A percentile compares a stretch with the other conserved stretches of the same genome.
Evolutionary conservation across 2,113 vertebrate genomes (phyloP).

Genomic region (Sclerurus mexicanus): DNA sequence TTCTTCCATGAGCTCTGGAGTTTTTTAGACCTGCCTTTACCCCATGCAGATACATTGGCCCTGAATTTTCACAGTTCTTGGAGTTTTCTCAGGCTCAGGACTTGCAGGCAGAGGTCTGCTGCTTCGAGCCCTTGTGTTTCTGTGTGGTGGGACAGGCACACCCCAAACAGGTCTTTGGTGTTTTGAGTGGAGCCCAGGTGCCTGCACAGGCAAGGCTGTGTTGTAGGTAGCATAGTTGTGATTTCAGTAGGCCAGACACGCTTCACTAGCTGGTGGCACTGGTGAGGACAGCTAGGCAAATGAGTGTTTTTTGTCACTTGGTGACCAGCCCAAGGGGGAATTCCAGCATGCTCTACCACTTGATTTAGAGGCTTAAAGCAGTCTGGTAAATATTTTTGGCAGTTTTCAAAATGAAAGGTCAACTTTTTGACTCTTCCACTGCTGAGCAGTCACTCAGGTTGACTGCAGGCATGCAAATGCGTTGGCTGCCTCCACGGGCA

Average conservation of each 20-base stretch:
- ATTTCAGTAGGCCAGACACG: neutral
- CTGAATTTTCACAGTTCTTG: neutral
- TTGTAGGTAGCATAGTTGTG: neutral
- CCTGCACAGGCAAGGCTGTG: neutral
- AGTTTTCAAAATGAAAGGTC: neutral
- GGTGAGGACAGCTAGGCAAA: constrained; percentile 17
- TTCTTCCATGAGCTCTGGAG: neutral
- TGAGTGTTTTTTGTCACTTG: neutral
- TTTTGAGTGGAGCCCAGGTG: neutral
- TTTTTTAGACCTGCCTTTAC: neutral
- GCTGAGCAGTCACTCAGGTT: neutral
- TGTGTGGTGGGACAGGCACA: neutral
- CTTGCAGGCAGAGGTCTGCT: neutral
- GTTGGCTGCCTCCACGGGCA: accelerated
- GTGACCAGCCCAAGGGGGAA: neutral
- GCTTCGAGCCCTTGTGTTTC: neutral
- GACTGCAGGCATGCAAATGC: neutral
- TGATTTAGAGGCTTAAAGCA: neutral
- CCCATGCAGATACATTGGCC: accelerated
- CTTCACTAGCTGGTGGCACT: neutral
- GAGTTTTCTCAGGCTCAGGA: neutral
- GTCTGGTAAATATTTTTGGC: neutral
- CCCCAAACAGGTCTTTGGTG: neutral
- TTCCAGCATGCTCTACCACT: neutral
- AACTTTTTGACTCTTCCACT: neutral